Evolutionary conservation across 2,113 vertebrate species (phyloP).

Genomic region (Genyomyrus donnyi): DNA sequence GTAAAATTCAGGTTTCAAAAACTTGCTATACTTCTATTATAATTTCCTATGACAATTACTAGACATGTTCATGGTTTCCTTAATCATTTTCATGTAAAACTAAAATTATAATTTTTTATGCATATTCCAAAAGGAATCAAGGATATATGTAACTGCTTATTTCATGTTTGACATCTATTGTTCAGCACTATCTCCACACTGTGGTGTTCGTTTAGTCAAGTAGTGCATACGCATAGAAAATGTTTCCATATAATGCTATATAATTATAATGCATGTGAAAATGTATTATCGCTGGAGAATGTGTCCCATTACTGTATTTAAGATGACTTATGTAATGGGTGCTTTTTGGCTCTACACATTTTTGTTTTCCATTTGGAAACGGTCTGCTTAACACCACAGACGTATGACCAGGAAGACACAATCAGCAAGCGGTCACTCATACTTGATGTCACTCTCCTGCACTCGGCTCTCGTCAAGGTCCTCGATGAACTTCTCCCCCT

Average conservation of each 20-base stretch:
- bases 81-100: neutral
- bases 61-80: neutral
- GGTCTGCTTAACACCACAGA: neutral
- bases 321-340: neutral
- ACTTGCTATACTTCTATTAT: neutral
- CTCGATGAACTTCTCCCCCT: conserved; percentile 98
- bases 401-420: neutral
- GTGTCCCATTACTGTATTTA: neutral
- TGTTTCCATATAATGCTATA: neutral
- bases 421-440: conserved; percentile 39
- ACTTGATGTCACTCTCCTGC: conserved; percentile 96
- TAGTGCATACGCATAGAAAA: neutral
- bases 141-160: neutral
- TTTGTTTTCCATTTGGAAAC: neutral
- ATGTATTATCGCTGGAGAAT: neutral
- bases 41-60: neutral
- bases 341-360: neutral
- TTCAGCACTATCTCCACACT: neutral
- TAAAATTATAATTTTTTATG: neutral
- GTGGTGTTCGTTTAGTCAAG: neutral
- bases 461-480: conserved; percentile 92
- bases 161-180: neutral
- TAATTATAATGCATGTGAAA: neutral
- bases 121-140: neutral
- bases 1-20: neutral